A percentile compares a stretch with the other conserved stretches of the same genome.
These are phyloP conservation scores for Oophaga sylvatica DNA, from an alignment of 2,797 vertebrate species.

Conservation along the genomic window DNA sequence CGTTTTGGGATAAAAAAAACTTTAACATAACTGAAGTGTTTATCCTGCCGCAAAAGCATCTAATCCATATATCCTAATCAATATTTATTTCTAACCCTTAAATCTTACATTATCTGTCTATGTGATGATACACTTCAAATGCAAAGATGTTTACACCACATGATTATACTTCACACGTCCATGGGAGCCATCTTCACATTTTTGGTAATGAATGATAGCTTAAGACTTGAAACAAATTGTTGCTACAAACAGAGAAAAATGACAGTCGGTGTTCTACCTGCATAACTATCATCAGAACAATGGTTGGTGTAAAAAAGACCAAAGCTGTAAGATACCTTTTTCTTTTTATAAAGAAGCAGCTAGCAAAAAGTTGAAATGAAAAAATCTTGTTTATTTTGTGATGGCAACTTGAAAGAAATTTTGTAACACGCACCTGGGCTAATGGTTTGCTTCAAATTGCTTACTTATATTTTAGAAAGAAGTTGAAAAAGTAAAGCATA, in stretches of 20 bases:
- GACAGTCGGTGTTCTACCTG: slow-evolving; percentile 23
- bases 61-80: slow-evolving; percentile 38
- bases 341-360: neutral
- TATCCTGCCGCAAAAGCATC: neutral
- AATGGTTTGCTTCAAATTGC: neutral
- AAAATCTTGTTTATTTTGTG: neutral
- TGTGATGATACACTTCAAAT: slow-evolving; percentile 13
- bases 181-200: slow-evolving; percentile 33
- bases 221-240: slow-evolving; percentile 52
- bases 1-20: neutral
- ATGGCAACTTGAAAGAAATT: neutral
- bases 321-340: slow-evolving; percentile 22
- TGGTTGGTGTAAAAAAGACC: slow-evolving; percentile 47
- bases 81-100: slow-evolving; percentile 43
- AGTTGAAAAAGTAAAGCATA: neutral
- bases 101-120: slow-evolving; percentile 40
- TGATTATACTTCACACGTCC: slow-evolving; percentile 41
- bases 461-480: neutral
- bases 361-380: neutral
- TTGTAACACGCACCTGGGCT: neutral
- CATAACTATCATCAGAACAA: slow-evolving; percentile 53
- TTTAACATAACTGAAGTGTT: neutral
- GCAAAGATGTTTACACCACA: slow-evolving; percentile 36
- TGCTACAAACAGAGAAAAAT: slow-evolving; percentile 53
- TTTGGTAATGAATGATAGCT: slow-evolving; percentile 48